phyloP scores from a whole-genome alignment of 2,113 vertebrate species.

The Bombycilla garrulus region DNA sequence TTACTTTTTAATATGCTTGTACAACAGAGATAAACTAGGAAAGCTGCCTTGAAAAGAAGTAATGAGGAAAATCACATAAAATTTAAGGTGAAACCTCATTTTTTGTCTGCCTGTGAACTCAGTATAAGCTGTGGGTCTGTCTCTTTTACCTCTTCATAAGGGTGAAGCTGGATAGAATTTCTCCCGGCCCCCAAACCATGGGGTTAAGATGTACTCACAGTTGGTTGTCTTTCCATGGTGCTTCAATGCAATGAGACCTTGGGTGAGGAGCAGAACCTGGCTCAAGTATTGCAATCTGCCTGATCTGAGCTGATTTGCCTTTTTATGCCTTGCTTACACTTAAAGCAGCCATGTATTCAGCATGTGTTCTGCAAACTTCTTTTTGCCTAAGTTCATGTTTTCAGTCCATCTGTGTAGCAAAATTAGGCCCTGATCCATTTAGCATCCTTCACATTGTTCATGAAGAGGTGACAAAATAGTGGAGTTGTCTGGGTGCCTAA shows the following conservation, averaged over 20 bases:
- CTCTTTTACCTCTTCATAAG: not conserved
- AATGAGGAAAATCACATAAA: not conserved
- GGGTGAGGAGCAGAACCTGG: not conserved
- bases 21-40: not conserved
- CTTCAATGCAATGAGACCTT: not conserved
- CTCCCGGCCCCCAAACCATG: not conserved
- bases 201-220: not conserved
- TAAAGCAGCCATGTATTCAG: not conserved
- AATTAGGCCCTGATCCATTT: not conserved
- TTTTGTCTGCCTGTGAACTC: not conserved
- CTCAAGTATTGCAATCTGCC: not conserved
- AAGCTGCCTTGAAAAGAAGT: not conserved
- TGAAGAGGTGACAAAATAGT: not conserved
- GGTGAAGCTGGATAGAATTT: not conserved
- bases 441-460: not conserved
- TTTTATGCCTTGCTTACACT: not conserved
- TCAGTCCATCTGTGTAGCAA: not conserved
- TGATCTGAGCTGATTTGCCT: not conserved
- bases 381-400: not conserved
- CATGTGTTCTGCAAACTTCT: not conserved
- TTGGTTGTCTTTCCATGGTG: not conserved
- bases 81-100: not conserved
- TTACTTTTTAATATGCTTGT: not conserved
- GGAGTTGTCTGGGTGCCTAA: not conserved
- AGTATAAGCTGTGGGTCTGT: not conserved